phyloP scores from a whole-genome alignment of 2,113 vertebrate species.

The Platysternon megacephalum region DNA sequence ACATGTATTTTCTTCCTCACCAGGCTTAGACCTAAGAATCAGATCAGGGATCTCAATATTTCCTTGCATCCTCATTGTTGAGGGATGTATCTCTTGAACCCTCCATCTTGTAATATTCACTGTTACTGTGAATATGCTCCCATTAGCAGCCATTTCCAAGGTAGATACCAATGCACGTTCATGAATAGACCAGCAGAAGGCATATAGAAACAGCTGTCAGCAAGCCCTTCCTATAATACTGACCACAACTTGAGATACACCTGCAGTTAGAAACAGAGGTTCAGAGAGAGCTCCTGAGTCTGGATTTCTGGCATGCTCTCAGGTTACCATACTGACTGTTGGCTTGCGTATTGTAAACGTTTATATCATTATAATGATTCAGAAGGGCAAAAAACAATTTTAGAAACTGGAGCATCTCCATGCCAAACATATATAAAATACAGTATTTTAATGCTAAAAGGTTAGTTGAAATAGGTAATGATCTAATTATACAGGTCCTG shows the following conservation, averaged over 20 bases:
- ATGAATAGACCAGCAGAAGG: neutral
- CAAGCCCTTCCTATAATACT: neutral
- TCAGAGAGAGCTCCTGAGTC: neutral
- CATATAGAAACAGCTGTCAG: neutral
- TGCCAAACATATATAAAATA: neutral
- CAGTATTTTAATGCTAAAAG: fast-evolving
- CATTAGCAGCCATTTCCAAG: neutral
- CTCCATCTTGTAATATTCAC: neutral
- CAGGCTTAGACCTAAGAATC: neutral
- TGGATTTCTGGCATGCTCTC: neutral
- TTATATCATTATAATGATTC: neutral
- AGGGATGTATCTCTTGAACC: neutral
- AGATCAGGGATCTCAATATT: neutral
- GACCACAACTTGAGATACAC: neutral
- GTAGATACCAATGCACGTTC: neutral
- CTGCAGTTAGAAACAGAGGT: neutral
- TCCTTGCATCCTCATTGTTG: neutral
- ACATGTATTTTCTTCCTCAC: neutral
- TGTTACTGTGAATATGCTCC: neutral
- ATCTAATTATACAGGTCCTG: neutral
- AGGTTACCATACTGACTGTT: neutral
- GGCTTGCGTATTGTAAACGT: neutral
- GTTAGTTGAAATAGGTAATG: fast-evolving
- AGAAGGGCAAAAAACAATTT: fast-evolving
- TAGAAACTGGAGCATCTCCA: neutral